A percentile compares a stretch with the other conserved stretches of the same genome.
Evolutionary conservation across 2,113 vertebrate genomes (phyloP).

Genomic region (Paralichthys olivaceus): DNA sequence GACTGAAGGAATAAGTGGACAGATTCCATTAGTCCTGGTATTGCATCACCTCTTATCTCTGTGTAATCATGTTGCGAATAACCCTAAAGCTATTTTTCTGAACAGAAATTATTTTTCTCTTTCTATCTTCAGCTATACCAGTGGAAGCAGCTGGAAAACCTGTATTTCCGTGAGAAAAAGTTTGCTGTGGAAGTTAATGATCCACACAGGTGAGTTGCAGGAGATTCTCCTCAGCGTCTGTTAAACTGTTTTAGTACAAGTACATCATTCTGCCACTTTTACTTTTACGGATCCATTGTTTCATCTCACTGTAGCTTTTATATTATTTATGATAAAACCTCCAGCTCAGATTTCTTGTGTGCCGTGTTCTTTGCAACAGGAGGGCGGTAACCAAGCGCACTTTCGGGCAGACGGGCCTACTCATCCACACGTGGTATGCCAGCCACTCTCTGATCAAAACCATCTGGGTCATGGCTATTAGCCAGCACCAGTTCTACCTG

Average conservation of each 20-base stretch:
- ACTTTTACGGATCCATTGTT: background rate
- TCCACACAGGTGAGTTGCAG: slow-evolving; percentile 87
- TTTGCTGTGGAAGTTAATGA: slow-evolving; percentile 99
- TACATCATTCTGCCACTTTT: background rate
- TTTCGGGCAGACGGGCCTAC: slow-evolving; percentile 94
- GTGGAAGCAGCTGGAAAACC: slow-evolving; percentile 98
- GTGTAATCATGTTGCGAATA: no score
- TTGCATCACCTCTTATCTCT: background rate
- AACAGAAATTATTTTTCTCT: background rate
- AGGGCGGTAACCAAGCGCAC: slow-evolving; percentile 94
- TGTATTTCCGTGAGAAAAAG: slow-evolving; percentile 98
- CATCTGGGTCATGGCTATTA: slow-evolving; percentile 99
- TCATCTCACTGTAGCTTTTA: background rate
- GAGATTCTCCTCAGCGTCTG: background rate
- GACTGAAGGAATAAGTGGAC: background rate
- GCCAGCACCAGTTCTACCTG: slow-evolving; percentile 99
- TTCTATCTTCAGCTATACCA: slow-evolving; percentile 89
- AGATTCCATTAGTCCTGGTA: background rate
- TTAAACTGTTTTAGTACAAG: background rate
- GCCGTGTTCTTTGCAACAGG: slow-evolving; percentile 71
- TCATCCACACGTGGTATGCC: slow-evolving; percentile 98
- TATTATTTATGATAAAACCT: background rate
- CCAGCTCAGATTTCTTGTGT: background rate
- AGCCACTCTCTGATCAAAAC: slow-evolving; percentile 96
- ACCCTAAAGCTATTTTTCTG: background rate